Percentiles rank a stretch among this genome's conserved stretches.
These are phyloP conservation scores for Hypena proboscidalis DNA, from an alignment of 2,888 invertebrate genomes.

Conservation along the genomic window DNA sequence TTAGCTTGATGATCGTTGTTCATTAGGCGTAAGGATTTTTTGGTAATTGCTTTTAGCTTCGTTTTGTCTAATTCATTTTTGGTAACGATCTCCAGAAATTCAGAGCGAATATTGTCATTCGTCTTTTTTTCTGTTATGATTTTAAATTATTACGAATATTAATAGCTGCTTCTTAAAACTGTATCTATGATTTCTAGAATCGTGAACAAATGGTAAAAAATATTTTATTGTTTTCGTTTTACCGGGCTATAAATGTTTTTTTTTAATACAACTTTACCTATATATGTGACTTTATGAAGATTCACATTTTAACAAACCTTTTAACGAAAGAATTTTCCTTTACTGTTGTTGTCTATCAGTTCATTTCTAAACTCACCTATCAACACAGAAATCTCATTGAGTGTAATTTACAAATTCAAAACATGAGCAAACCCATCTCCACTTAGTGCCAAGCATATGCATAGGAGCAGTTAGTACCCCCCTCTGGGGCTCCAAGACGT, in stretches of 20 bases:
- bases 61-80: neutral
- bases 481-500: conserved; percentile 75
- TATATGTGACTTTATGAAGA: no score
- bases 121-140: neutral
- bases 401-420: conserved; percentile 49
- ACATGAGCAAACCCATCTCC: conserved; percentile 53
- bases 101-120: no score
- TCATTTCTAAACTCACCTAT: conserved; percentile 9
- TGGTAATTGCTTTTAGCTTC: neutral
- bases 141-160: neutral
- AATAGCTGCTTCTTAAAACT: no score
- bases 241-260: no score
- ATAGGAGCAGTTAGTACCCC: conserved; percentile 72
- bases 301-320: no score
- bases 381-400: conserved; percentile 34
- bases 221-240: no score
- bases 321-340: no score
- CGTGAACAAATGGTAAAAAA: no score
- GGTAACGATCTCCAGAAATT: no score
- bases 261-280: no score
- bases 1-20: conserved; percentile 55
- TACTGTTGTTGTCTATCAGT: no score
- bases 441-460: conserved; percentile 64
- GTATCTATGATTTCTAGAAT: no score
- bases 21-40: conserved; percentile 11